Conservation (phyloP, 2,113 vertebrate genomes). For the Carassius gibelio region DNA sequence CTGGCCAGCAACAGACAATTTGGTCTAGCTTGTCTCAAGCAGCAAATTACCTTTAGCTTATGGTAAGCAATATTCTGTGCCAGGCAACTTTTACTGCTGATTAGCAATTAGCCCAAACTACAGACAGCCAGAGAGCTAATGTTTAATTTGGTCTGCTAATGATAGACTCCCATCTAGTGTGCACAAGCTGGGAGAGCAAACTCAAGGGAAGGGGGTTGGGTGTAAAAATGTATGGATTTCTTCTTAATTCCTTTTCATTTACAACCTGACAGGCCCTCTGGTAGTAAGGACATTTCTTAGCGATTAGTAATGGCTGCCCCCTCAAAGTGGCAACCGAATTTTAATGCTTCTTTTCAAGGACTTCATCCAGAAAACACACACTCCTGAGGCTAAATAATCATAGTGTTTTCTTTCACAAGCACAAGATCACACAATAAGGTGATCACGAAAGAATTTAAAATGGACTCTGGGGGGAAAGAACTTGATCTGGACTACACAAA, state of each 20-base stretch:
- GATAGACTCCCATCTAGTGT: conserved; percentile 69
- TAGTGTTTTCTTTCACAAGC: conserved; percentile 64
- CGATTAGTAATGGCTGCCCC: conserved; percentile 76
- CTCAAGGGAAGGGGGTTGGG: conserved; percentile 51
- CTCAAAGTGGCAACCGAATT: conserved; percentile 70
- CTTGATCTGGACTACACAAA: conserved; percentile 8
- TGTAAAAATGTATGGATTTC: conserved; percentile 76
- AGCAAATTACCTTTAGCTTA: conserved; percentile 82
- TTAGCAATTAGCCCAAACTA: conserved; percentile 81
- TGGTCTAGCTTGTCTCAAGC: conserved; percentile 72
- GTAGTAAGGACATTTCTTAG: conserved; percentile 73
- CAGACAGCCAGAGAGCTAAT: conserved; percentile 75
- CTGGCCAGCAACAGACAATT: conserved; percentile 78
- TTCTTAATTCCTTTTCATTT: conserved; percentile 77
- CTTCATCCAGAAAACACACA: conserved; percentile 60
- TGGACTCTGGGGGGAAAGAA: background rate
- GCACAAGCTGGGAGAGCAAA: conserved; percentile 47
- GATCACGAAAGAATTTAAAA: background rate
- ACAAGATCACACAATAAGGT: conserved; percentile 53
- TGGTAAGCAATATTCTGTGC: conserved; percentile 81
- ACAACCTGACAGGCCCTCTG: conserved; percentile 73
- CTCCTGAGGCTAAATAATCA: conserved; percentile 71
- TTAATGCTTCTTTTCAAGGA: conserved; percentile 62
- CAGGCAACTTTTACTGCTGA: conserved; percentile 82
- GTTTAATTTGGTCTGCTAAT: conserved; percentile 81